A percentile compares a stretch with the other conserved stretches of the same genome.
Conservation (phyloP, 2,113 vertebrate species). For the Etheostoma spectabile region DNA sequence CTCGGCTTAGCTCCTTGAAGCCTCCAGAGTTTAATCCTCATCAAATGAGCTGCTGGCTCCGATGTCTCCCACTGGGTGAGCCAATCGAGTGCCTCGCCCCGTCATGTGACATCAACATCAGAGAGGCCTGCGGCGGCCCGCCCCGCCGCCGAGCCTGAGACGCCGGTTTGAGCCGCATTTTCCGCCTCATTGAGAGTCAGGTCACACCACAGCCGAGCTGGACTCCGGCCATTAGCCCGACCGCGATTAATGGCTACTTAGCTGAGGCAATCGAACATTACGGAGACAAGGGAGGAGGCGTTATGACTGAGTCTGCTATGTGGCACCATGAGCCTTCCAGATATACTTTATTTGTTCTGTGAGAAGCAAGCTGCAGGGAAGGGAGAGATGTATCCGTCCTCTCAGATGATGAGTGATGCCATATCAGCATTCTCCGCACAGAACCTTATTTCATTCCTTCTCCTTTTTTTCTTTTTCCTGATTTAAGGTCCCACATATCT, state of each 20-base stretch:
- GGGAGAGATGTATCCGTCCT: conserved; percentile 46
- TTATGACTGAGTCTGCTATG: conserved; percentile 51
- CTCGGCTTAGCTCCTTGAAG: conserved; percentile 46
- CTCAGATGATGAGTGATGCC: conserved; percentile 46
- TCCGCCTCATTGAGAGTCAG: conserved; percentile 59
- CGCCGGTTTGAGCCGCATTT: not conserved
- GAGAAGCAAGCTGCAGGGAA: conserved; percentile 42
- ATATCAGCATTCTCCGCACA: conserved; percentile 70
- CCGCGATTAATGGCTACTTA: conserved; percentile 65
- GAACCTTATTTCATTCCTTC: conserved; percentile 55
- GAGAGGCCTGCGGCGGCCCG: conserved; percentile 4
- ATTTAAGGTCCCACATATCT: conserved; percentile 63
- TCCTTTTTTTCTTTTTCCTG: conserved; percentile 40
- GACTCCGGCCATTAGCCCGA: conserved; percentile 56
- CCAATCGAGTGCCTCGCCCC: conserved; percentile 9
- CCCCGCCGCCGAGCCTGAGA: not conserved
- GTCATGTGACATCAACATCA: conserved; percentile 70
- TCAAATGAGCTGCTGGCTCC: conserved; percentile 54
- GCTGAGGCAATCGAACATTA: conserved; percentile 57
- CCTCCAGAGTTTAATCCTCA: conserved; percentile 68
- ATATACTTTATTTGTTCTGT: conserved; percentile 57
- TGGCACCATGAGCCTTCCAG: conserved; percentile 43
- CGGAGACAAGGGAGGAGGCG: conserved; percentile 44
- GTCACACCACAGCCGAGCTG: conserved; percentile 51
- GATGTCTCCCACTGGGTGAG: conserved; percentile 24